Evolutionary conservation across 2,797 vertebrate genomes (phyloP), one percentile per base, ranked within the genome.

Genomic region (Chaenodraco wilsoni): DNA sequence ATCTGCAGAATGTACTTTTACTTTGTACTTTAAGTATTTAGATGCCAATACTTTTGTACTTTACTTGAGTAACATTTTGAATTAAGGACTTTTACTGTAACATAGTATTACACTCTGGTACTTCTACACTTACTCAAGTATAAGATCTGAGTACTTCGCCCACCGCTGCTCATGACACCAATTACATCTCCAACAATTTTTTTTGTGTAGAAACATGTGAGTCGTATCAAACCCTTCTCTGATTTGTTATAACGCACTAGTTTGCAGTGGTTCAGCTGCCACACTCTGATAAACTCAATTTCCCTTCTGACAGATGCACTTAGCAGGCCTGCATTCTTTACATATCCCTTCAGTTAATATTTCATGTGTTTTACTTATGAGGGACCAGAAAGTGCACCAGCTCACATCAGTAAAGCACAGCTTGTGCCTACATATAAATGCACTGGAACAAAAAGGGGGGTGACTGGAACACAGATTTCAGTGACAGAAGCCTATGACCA

Each of bases 241-340:
- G 15, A 16, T 51, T 17, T 21, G 8, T 16, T 17, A 61, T 23
- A 1, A 54, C 27, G 2, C 8, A 1, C 40, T 3, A 1, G 6
- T 19, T 13, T 45, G n/a, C 12, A n/a, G 7, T 23, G 11, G 21
- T 19, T 6, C n/a, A 23, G 16, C 13, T 52, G 11, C 31, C 41
- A 27, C 59, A 41, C 2, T 12, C 45, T 16, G 16, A 54, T 63
- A 13, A 61, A 31, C 43, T 50, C 9, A 8, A 57, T 17, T 67
- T 59, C 55, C 15, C 51, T 23, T 67, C 15, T 55, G n/a, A 76
- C 52, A 19, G 64, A 52, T 76, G 59, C 69, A 76, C 65, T 83
- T 62, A 69, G 33, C 15, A n/a, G 9, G 7, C 57, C 48, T 83
- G 3, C 84, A 82, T 84, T 70, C 79, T 76, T 82, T 2, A 88